Base-by-base conservation (phyloP, 1,140 invertebrate genomes). In the Meloidogyne chitwoodi region DNA sequence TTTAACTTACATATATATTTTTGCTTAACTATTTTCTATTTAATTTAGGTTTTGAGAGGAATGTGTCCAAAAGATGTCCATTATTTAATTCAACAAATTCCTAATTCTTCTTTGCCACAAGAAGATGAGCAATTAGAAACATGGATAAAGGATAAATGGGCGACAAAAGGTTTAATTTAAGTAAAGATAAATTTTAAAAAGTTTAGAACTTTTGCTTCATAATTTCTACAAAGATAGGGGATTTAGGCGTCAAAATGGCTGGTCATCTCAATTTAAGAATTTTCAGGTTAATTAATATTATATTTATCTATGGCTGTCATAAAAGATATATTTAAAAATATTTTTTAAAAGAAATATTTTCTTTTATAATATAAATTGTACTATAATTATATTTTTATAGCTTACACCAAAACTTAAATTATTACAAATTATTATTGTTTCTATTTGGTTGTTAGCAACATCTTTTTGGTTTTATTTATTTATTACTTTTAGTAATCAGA, bases 91-190 rank as follows among this genome's bases (percentile, higher is more conserved):
- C 92, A 91, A 85, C 90, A 91, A 91, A 92, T 90, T 82, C 48
- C 76, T 68, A 44, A 77, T 19, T 67, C 56, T 19, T 79, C 77
- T 65, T 90, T n/a, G 88, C 89, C 26, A 77, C 88, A 16, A 88
- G 89, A 70, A 83, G 85, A 84, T 3, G 89, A 90, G 22, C 90
- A 92, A 77, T 66, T 76, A 44, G 88, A 85, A 4, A 85, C 81
- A 19, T 94, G 93, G 92, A 83, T 93, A 56, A 90, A 91, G 65
- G 88, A 91, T 48, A 88, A 90, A n/a, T 94, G 93, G 93, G 84
- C 81, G 4, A 88, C 91, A 38, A 93, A 93, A 83, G 92, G 93
- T 87, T 84, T 88, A 62, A 87, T 87, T 41, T 87, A 93, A 1
- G 87, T 88, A 64, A 29, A 61, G 11, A 56, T 26, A 22, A 29